Evolutionary conservation across 2,888 invertebrate species (phyloP).

Genomic region (Heliconius aoede): DNA sequence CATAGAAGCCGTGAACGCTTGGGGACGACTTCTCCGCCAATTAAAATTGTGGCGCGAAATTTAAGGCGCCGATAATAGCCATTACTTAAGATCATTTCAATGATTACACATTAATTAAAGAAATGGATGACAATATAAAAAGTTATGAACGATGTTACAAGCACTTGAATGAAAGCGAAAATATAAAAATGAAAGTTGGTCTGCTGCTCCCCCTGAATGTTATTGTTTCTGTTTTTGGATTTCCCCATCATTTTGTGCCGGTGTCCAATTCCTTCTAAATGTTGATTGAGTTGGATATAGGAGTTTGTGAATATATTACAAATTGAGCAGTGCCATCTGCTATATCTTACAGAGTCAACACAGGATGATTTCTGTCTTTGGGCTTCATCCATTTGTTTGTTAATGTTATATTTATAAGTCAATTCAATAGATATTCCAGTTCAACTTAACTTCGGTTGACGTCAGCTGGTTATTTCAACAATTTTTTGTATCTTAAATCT

Average conservation of each 20-base stretch:
- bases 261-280: conserved; percentile 74
- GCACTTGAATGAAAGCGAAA: conserved; percentile 61
- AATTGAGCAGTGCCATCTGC: conserved; percentile 66
- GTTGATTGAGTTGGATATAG: conserved; percentile 73
- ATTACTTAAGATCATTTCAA: conserved; percentile 49
- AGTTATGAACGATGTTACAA: conserved; percentile 66
- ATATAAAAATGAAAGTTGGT: conserved; percentile 62
- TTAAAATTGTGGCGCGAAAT: conserved; percentile 84
- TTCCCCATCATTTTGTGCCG: conserved; percentile 63
- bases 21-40: conserved; percentile 83
- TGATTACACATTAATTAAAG: conserved; percentile 60
- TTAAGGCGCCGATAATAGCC: conserved; percentile 73
- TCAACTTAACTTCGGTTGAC: neutral
- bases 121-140: conserved; percentile 63
- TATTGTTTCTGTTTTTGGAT: conserved; percentile 52
- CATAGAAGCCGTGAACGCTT: conserved; percentile 84
- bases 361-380: conserved; percentile 49
- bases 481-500: neutral
- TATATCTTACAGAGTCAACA: conserved; percentile 53
- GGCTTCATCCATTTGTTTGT: conserved; percentile 51
- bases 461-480: neutral
- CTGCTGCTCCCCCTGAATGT: conserved; percentile 55
- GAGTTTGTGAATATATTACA: conserved; percentile 75
- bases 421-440: neutral
- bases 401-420: neutral